Percentiles rank a stretch among this genome's conserved stretches.
Evolutionary conservation across 2,113 vertebrate species (phyloP).

Genomic region (Nannobrachium achirus): DNA sequence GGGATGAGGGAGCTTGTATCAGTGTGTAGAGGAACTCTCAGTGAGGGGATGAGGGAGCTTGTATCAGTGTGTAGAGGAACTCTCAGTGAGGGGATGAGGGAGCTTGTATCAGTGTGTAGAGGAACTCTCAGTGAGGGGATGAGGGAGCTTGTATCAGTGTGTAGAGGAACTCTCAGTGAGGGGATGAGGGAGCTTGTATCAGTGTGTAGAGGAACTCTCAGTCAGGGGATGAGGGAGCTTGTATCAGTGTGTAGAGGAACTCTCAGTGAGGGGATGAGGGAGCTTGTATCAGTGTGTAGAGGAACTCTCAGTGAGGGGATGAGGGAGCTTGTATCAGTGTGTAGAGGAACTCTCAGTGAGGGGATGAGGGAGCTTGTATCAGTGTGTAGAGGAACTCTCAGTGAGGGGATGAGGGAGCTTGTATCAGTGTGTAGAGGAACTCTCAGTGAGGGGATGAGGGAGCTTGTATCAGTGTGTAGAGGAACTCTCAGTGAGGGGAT

Average conservation of each 20-base stretch:
- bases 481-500: conserved; percentile 23
- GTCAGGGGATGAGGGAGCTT: conserved; percentile 9
- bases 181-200: conserved; percentile 14
- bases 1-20: conserved; percentile 14
- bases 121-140: conserved; percentile 23
- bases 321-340: conserved; percentile 26
- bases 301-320: conserved; percentile 23
- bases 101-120: conserved; percentile 30
- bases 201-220: conserved; percentile 42
- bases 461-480: conserved; percentile 30
- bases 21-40: conserved; percentile 42
- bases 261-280: neutral
- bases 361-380: conserved; percentile 14
- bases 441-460: neutral
- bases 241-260: conserved; percentile 39
- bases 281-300: conserved; percentile 30
- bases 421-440: conserved; percentile 39
- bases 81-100: neutral
- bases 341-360: conserved; percentile 38
- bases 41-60: conserved; percentile 9
- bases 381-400: conserved; percentile 42
- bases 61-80: conserved; percentile 39
- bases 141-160: conserved; percentile 26
- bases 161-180: conserved; percentile 38
- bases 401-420: conserved; percentile 9